Base-by-base conservation (phyloP, 1,140 invertebrate species). In the Notospermus geniculatus region DNA sequence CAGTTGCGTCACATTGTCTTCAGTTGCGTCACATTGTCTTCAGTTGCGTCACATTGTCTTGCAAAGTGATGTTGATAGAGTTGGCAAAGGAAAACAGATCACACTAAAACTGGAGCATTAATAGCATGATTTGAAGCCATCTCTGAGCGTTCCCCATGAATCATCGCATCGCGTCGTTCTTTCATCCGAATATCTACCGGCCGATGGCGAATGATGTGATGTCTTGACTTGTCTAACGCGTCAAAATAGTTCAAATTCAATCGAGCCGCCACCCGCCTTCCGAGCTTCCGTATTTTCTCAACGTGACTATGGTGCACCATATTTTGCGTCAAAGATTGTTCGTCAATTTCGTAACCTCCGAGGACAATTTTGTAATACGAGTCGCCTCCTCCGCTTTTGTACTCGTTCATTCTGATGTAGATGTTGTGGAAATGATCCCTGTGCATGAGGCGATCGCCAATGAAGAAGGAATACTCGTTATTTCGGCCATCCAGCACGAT, bases 171-270 rank as follows among this genome's bases (percentile, higher is more conserved):
- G 15, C 32, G 32, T 7, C 32, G 32, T 4, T 4, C 15, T 36
- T 36, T 15, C n/a, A n/a, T n/a, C 15, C 15, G 32, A 36, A 36
- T 15, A 36, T 15, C 32, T 36, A 36, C 32, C 5, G 46, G n/a
- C n/a, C 46, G n/a, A 50, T 50, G 46, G 5, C 46, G n/a, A 27
- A 50, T 50, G 46, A 50, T 50, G 25, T 50, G 46, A n/a, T 50
- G 46, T 9, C 46, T 19, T 19, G 46, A 50, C n/a, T n/a, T 50
- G 46, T 50, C 46, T 5, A 50, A 27, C 4, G n/a, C n/a, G 25
- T 50, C 46, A n/a, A 50, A 50, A 27, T 50, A 50, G 25, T 50
- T 50, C 19, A 50, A 23, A 19, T 50, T 19, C 46, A 50, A 50
- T 23, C 25, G 46, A 50, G 46, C 46, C n/a, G 46, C 46, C 25